Evolutionary conservation across 2,113 vertebrate genomes (phyloP).

Genomic region (Dasyprocta punctata): DNA sequence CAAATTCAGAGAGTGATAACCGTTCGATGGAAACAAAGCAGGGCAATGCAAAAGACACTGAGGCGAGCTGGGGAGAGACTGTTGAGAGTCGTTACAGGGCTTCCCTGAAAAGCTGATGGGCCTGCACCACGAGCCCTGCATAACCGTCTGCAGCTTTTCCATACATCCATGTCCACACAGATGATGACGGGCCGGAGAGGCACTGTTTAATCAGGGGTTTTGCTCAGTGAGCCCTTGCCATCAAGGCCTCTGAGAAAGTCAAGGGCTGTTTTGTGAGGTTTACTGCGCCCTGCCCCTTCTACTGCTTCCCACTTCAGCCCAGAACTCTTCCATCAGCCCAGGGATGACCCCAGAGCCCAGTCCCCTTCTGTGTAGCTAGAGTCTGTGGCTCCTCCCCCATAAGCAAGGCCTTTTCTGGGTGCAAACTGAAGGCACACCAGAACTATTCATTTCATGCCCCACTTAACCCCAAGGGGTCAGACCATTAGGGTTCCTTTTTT

Average conservation of each 20-base stretch:
- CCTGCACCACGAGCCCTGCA: not conserved
- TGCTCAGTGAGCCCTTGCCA: not conserved
- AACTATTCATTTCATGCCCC: not conserved
- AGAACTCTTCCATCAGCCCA: not conserved
- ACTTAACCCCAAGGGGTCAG: not conserved
- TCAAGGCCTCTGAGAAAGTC: not conserved
- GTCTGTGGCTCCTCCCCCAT: no score
- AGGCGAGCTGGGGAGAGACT: not conserved
- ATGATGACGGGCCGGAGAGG: not conserved
- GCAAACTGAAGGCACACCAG: not conserved
- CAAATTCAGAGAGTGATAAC: not conserved
- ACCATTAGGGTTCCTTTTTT: not conserved
- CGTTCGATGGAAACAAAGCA: not conserved
- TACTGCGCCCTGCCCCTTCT: not conserved
- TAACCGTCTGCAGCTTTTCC: not conserved
- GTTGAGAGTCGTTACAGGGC: no score
- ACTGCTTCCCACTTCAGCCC: rapidly evolving
- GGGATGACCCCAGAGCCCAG: not conserved
- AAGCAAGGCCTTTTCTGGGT: not conserved
- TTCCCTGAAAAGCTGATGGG: not conserved
- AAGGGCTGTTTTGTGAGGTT: not conserved
- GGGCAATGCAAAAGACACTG: not conserved
- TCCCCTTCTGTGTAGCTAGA: not conserved
- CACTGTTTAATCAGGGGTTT: not conserved
- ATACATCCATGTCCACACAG: not conserved